These are phyloP conservation scores for Spheniscus mendiculus DNA, from an alignment of 2,113 vertebrate genomes.

Conservation along the genomic window DNA sequence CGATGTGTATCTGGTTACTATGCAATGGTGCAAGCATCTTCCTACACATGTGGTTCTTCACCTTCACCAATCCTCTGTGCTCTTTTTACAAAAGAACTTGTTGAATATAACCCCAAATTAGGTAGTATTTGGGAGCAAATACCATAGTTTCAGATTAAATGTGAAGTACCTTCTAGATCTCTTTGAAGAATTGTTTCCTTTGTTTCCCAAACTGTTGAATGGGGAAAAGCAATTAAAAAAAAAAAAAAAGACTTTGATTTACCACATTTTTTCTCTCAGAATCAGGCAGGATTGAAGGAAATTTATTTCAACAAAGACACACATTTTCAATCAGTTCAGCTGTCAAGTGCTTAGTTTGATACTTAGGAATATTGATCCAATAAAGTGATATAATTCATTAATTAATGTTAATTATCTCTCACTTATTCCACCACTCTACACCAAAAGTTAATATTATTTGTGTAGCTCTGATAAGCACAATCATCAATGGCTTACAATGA, in stretches of 20 bases:
- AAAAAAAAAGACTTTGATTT: not conserved
- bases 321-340: rapidly evolving
- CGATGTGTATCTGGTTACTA: rapidly evolving
- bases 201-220: not conserved
- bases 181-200: not conserved
- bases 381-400: not conserved
- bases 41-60: not conserved
- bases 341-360: not conserved
- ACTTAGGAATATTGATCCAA: not conserved
- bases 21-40: not conserved
- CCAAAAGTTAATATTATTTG: not conserved
- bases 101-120: not conserved
- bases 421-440: not conserved
- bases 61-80: not conserved
- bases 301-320: not conserved
- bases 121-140: not conserved
- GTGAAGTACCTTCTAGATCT: not conserved
- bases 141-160: not conserved
- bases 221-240: not conserved
- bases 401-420: not conserved
- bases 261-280: not conserved
- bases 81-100: not conserved
- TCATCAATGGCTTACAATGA: not conserved
- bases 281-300: not conserved
- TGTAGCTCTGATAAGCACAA: not conserved